A percentile compares a stretch with the other conserved stretches of the same genome.
These are phyloP conservation scores for Gymnorhina tibicen DNA, from an alignment of 2,113 vertebrate species.

Conservation along the genomic window DNA sequence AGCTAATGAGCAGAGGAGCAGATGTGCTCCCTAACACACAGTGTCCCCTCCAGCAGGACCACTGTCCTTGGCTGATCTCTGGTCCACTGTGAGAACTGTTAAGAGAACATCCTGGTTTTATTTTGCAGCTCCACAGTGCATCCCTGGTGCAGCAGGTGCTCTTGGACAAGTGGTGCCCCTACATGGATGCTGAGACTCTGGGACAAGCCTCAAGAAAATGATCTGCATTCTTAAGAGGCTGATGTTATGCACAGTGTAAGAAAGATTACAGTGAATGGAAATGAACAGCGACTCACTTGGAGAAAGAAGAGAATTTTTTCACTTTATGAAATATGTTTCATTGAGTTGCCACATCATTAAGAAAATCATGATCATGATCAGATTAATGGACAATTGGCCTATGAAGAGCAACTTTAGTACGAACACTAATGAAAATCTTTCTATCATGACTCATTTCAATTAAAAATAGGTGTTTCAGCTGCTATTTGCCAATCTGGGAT, in stretches of 20 bases:
- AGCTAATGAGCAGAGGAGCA: not conserved
- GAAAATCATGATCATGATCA: not conserved
- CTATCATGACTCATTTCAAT: not conserved
- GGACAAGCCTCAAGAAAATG: not conserved
- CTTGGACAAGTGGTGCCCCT: not conserved
- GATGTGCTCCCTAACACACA: not conserved
- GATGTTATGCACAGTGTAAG: not conserved
- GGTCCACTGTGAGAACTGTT: not conserved
- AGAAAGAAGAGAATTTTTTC: not conserved
- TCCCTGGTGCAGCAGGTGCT: not conserved
- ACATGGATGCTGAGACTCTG: not conserved
- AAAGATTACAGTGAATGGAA: not conserved
- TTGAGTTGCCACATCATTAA: not conserved
- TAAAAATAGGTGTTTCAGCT: conserved; percentile 10
- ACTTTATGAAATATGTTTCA: not conserved
- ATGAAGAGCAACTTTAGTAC: not conserved
- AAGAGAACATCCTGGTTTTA: not conserved
- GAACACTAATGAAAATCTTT: not conserved
- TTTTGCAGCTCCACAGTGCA: not conserved
- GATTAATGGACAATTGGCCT: not conserved
- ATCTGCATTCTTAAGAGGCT: not conserved
- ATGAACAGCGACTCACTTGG: not conserved
- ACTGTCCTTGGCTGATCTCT: not conserved
- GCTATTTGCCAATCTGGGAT: not conserved
- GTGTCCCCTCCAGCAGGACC: not conserved